Evolutionary conservation across 1,140 invertebrate species (phyloP).

Genomic region (Drosophila grimshawi): DNA sequence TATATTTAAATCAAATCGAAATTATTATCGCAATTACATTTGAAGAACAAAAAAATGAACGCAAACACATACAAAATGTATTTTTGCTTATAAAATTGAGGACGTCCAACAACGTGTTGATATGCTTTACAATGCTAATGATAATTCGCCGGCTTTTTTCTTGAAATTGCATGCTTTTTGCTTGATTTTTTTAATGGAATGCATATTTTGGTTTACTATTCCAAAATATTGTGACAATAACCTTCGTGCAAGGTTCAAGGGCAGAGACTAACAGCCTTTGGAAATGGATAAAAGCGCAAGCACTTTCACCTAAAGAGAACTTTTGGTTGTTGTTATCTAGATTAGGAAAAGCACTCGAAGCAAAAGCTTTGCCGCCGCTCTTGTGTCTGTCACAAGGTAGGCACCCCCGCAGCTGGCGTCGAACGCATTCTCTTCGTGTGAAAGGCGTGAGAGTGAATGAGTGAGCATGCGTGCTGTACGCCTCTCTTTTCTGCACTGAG

Average conservation of each 20-base stretch:
- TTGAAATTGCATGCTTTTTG: background rate
- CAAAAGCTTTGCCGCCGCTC: slow-evolving; percentile 28
- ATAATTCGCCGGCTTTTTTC: slow-evolving; percentile 8
- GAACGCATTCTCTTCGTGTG: slow-evolving; percentile 55
- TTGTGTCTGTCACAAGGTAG: slow-evolving; percentile 56
- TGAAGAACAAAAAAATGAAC: background rate
- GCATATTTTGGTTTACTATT: background rate
- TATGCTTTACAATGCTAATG: slow-evolving; percentile 22
- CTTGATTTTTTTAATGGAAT: background rate
- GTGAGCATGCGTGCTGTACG: slow-evolving; percentile 30
- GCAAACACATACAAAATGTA: background rate
- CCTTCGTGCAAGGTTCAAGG: slow-evolving; percentile 72
- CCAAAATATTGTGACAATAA: slow-evolving; percentile 43
- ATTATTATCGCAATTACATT: slow-evolving; percentile 15
- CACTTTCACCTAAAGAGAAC: slow-evolving; percentile 59
- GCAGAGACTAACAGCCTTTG: slow-evolving; percentile 50
- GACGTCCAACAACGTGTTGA: slow-evolving; percentile 9
- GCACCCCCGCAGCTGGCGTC: slow-evolving; percentile 34
- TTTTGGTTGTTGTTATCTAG: slow-evolving; percentile 31
- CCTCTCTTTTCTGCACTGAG: background rate
- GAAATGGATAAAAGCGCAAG: slow-evolving; percentile 44
- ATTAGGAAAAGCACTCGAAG: slow-evolving; percentile 37
- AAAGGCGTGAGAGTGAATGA: slow-evolving; percentile 34
- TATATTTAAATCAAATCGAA: slow-evolving; percentile 32
- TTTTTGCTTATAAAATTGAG: background rate